Evolutionary conservation across 2,888 invertebrate genomes (phyloP).

Genomic region (Caenorhabditis sinica): DNA sequence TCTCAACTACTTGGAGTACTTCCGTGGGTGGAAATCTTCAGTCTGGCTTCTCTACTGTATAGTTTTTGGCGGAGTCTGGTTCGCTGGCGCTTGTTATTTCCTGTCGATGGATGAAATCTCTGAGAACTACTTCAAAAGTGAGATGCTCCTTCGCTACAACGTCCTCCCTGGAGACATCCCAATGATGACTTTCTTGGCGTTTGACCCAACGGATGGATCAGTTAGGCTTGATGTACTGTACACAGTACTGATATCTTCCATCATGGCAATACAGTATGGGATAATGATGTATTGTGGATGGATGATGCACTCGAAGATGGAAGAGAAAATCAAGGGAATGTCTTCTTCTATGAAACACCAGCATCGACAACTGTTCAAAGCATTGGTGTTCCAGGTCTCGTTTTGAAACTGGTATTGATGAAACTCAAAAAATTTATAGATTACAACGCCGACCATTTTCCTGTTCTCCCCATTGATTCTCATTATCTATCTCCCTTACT

Average conservation of each 20-base stretch:
- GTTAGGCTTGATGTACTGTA: background rate
- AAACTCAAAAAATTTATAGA: too few relatives aligned
- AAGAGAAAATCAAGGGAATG: slow-evolving; percentile 5
- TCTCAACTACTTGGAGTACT: background rate
- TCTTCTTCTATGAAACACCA: background rate
- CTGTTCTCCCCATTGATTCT: background rate
- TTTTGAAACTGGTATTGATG: too few relatives aligned
- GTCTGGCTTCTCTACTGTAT: slow-evolving; percentile 5
- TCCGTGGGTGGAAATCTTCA: background rate
- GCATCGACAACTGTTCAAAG: slow-evolving; percentile 27
- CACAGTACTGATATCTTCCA: background rate
- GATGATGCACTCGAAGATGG: slow-evolving; percentile 16
- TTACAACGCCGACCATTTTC: background rate
- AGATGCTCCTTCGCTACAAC: slow-evolving; percentile 4
- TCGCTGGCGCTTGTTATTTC: background rate
- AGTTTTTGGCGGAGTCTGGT: background rate
- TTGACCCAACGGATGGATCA: background rate
- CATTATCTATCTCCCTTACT: background rate
- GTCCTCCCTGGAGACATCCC: background rate
- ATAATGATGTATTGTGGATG: slow-evolving; percentile 34
- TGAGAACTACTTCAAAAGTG: background rate
- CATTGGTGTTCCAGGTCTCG: background rate
- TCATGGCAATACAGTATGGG: slow-evolving; percentile 8
- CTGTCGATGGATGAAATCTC: background rate
- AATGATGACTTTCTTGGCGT: background rate